Base-by-base conservation (phyloP, 1,140 invertebrate genomes). In the Macrosteles quadrilineatus region DNA sequence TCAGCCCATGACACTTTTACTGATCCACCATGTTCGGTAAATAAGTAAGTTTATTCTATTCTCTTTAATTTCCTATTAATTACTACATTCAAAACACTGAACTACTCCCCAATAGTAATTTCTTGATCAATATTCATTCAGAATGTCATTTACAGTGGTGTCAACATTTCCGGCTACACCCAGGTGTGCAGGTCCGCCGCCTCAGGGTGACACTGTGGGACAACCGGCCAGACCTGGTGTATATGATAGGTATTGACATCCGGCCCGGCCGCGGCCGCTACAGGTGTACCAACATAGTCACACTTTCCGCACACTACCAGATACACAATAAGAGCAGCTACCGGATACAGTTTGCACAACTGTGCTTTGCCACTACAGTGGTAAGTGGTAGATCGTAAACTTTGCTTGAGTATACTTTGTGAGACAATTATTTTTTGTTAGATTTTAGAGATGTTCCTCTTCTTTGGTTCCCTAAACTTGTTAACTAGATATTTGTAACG, bases 261-360 rank as follows among this genome's bases (percentile, higher is more conserved):
- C 84, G 92, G 64, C 85, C 88, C 40, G 97, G 96, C 0, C 87
- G 91, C 73, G 97, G 96, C 40, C 84, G 90, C 73, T 98, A 98
- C 81, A 83, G 91, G 43, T 88, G 91, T 75, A 98, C 97, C 1
- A 93, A 91, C 76, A 92, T 99, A 74, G 91, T 98, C 14, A 97
- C 94, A 11, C 86, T 99, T 71, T 92, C 95, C 2, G 96, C 97
- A 31, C 85, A 95, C 74, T 98, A 93, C 83, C 92, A 96, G 79
- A 83, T 99, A 47, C 93, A 98, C 78, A 99, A 99, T 81, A 88
- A 90, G 78, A 96, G 94, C 9, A 87, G 87, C 0, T 88, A 84
- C 75, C 88, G 87, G 50, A 82, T 99, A 68, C 89, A 96, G 75
- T 90, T 98, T 77, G 89, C 94, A 53, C 97, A 99, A 81, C 89